Base-by-base conservation (phyloP, 2,113 vertebrate genomes). In the Eira barbara region DNA sequence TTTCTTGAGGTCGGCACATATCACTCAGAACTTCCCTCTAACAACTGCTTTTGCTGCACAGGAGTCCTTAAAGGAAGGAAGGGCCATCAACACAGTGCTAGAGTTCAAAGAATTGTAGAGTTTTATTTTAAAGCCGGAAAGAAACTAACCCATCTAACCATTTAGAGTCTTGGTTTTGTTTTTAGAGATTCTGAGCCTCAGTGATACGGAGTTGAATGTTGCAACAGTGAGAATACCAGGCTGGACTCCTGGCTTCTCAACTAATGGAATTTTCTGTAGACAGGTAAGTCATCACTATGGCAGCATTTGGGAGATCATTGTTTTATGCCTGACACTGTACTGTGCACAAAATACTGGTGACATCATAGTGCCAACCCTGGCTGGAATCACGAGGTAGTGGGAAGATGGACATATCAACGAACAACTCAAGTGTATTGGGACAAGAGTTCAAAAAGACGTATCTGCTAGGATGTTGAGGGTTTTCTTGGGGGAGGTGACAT, bases 71-170 rank as follows among this genome's bases (percentile, higher is more conserved):
- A 94, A 67, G 25, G 55, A 45, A 96, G 34, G 87, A 63, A 74
- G 55, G 79, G 86, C 17, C 12, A 9, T 82, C 2, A 29, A 2
- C 73, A 65, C 31, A 61, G 7, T 23, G 3, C 3, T 57, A 31
- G 82, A 85, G 5, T 79, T 71, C 14, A 83, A 4, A 36, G 59
- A 45, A 39, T 3, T 94, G 15, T 49, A 80, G 55, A 69, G 45
- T 97, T 96, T 84, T 71, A 90, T 94, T 90, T 52, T 21, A 76
- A 80, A 92, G 20, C 27, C 71, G 7, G 20, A 61, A 83, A 85
- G 52, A 55, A 84, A 31, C 49, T 89, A 71, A 27, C n/a, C 36
- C 18, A 63, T 39, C 7, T 73, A 31, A 71, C 21, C 45, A 78
- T 36, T 67, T 55, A 81, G 45, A 78, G 6, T 23, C 47, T 9